phyloP scores from a whole-genome alignment of 1,140 invertebrate genomes.

The Hypothenemus hampei region DNA sequence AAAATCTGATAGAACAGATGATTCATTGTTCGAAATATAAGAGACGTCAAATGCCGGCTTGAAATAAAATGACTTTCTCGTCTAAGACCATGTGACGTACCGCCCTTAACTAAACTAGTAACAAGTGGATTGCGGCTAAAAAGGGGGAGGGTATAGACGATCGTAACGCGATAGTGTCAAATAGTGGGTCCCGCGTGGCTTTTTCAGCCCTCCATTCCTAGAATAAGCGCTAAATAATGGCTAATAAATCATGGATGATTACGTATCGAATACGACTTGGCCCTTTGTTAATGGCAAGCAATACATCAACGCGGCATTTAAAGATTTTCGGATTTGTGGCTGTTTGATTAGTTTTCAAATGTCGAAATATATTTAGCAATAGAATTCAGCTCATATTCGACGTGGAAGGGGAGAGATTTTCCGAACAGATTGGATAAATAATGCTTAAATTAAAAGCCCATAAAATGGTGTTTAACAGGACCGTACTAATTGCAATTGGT shows the following conservation, averaged over 20 bases:
- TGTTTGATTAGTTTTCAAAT: slow-evolving; percentile 18
- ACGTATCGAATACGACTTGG: slow-evolving; percentile 17
- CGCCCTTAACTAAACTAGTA: background rate
- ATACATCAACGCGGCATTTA: slow-evolving; percentile 18
- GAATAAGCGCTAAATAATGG: slow-evolving; percentile 19
- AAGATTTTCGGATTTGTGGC: slow-evolving; percentile 22
- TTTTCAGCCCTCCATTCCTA: slow-evolving; percentile 18
- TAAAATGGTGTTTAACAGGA: too few relatives aligned
- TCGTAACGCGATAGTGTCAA: slow-evolving; percentile 23
- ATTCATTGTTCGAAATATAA: slow-evolving; percentile 11
- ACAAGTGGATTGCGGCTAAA: slow-evolving; percentile 4
- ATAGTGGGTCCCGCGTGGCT: slow-evolving; percentile 15
- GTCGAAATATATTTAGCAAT: too few relatives aligned
- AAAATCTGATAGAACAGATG: slow-evolving; percentile 4
- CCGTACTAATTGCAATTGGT: too few relatives aligned
- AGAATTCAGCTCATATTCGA: too few relatives aligned
- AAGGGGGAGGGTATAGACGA: background rate
- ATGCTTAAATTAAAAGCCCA: too few relatives aligned
- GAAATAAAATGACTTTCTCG: slow-evolving; percentile 19
- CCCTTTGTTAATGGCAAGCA: slow-evolving; percentile 15
- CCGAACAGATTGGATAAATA: too few relatives aligned
- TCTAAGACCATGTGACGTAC: slow-evolving; percentile 9
- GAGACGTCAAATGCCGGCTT: background rate
- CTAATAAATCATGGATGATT: slow-evolving; percentile 25
- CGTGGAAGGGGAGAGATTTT: too few relatives aligned